Base-by-base conservation (phyloP, 2,797 vertebrate genomes). In the Parauchenoglanis punctatus region DNA sequence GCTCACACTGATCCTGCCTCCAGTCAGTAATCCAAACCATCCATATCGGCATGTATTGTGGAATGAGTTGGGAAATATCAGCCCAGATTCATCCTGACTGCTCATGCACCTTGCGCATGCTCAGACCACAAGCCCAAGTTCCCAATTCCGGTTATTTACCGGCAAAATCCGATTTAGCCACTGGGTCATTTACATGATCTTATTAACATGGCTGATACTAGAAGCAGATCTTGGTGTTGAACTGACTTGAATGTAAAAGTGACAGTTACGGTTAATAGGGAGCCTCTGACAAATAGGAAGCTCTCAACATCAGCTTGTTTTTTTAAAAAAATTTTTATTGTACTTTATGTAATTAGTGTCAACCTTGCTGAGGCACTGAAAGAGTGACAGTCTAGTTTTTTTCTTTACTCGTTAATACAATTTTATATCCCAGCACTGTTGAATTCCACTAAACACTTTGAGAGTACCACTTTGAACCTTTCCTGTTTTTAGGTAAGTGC, bases 401-500 rank as follows among this genome's bases (percentile, higher is more conserved):
- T 28, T n/a, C 4, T 67, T 31, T 67, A 28, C 18, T 59, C 56
- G 4, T 59, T 23, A 59, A 35, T 35, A 40, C 13, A 35, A 35
- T 6, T 70, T 70, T 70, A 35, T 35, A 35, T 31, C 44, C 18
- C 70, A 44, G 31, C 18, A 44, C 17, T 72, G 15, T 44, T 20
- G 35, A 20, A 61, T 40, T 70, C 17, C 35, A 6, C 12, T 12
- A 35, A 72, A 72, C 31, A 72, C 44, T 49, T 13, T 11, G 40
- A 35, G 31, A 35, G 76, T 56, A 31, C 70, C 35, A 3, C 44
- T 75, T 77, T 77, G 40, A 49, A 73, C 23, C 11, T 15, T 17
- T 15, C 20, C 1, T 86, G 3, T 65, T 67, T 78, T 65, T 40
- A 99, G 98, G 97, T 0, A 99, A 98, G 72, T 95, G 97, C 58